Conservation (phyloP, 2,888 invertebrate species). For the Nipponacmea schrenckii region DNA sequence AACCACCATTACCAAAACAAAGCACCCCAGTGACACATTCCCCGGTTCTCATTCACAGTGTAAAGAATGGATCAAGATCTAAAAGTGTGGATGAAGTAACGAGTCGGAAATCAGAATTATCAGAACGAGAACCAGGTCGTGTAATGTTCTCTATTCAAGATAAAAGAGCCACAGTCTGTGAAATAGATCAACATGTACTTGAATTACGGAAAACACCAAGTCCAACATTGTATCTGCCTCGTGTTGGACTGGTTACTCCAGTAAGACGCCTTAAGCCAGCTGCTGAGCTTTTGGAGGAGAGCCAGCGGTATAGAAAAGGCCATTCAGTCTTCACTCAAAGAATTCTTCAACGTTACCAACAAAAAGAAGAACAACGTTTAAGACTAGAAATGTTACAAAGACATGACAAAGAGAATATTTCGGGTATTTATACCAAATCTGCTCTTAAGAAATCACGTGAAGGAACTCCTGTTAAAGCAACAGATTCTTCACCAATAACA, state of each 20-base stretch:
- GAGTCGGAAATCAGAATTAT: neutral
- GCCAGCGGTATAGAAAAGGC: conserved; percentile 56
- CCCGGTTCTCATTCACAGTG: conserved; percentile 16
- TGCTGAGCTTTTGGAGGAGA: conserved; percentile 61
- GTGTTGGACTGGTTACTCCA: conserved; percentile 43
- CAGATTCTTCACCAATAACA: conserved; percentile 34
- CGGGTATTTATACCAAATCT: conserved; percentile 52
- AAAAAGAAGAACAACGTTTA: conserved; percentile 42
- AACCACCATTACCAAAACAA: conserved; percentile 36
- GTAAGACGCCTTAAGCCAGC: conserved; percentile 59
- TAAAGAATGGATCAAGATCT: conserved; percentile 3
- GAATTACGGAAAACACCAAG: conserved; percentile 40
- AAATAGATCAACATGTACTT: conserved; percentile 32
- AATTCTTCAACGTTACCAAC: conserved; percentile 53
- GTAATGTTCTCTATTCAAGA: conserved; percentile 18
- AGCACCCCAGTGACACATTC: conserved; percentile 30
- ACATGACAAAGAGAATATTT: conserved; percentile 53
- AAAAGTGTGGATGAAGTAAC: conserved; percentile 8
- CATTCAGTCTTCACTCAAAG: conserved; percentile 54
- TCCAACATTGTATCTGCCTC: conserved; percentile 38
- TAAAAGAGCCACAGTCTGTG: conserved; percentile 34
- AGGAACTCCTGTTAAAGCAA: conserved; percentile 45
- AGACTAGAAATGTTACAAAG: conserved; percentile 36
- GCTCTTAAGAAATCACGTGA: conserved; percentile 57
- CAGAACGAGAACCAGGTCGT: conserved; percentile 7